Base-by-base conservation (phyloP, 2,888 invertebrate genomes). In the Ectemnius continuus region DNA sequence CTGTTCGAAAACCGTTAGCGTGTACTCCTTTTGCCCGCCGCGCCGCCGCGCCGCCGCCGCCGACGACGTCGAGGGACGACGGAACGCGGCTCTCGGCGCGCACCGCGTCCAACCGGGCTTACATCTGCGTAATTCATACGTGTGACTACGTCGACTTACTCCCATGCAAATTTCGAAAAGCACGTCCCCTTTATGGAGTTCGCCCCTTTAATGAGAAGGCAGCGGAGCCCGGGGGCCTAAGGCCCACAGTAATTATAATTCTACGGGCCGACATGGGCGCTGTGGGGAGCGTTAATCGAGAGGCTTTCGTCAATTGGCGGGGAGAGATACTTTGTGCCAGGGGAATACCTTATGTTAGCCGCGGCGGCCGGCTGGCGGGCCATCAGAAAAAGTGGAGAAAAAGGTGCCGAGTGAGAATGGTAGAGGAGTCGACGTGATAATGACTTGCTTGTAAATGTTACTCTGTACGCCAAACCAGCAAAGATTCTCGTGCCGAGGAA, bases 111-210 rank as follows among this genome's bases (percentile, higher is more conserved):
- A 23, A 23, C 23, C 36, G 36, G 36, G 11, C 75, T 80, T 78
- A 75, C 79, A 80, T 70, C 76, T 74, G 80, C 83, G 36, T 36
- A 36, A 36, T 36, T 36, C 36, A 36, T 36, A 36, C 36, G 36
- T 36, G 36, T 36, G 36, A 36, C 36, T 36, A 11, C 36, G 36
- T 36, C 36, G 36, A 36, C 36, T 82, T 80, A 86, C 86, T 85
- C 87, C 84, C 81, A 88, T 87, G 88, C 83, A 88, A 87, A 88
- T 87, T 84, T 86, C 80, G 65, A 84, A 84, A 81, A 81, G 79
- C 74, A 83, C 72, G 65, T 67, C 23, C 70, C 63, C 46, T 66
- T 52, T 52, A 16, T 16, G 36, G 36, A 36, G 3, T 36, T 36
- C 36, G 36, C 36, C 36, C 36, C 36, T 36, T 36, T 36, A 36